These are phyloP conservation scores for Erythrolamprus reginae DNA, from an alignment of 2,113 vertebrate species.

Conservation along the genomic window DNA sequence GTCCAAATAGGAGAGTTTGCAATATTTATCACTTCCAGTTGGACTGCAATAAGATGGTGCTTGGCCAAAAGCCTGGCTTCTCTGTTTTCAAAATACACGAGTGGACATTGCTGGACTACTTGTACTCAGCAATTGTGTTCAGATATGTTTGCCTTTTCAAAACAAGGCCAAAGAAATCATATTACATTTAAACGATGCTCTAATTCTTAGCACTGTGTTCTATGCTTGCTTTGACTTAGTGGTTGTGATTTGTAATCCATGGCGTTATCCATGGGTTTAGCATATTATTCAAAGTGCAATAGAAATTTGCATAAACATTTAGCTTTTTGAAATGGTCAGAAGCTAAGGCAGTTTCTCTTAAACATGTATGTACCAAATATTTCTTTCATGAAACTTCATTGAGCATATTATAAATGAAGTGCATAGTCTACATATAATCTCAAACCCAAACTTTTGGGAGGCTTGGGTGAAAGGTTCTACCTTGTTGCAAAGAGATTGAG, in stretches of 20 bases:
- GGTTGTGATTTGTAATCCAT: not conserved
- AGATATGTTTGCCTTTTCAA: not conserved
- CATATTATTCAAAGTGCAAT: not conserved
- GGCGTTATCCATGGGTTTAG: not conserved
- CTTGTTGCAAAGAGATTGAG: not conserved
- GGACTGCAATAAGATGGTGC: not conserved
- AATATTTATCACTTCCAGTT: conserved; percentile 16
- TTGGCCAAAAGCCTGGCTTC: not conserved
- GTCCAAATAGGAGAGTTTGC: not conserved
- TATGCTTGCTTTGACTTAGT: not conserved
- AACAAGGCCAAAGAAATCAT: not conserved
- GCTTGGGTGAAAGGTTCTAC: not conserved
- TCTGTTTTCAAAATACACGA: not conserved
- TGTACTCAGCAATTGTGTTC: not conserved
- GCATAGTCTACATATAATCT: not conserved
- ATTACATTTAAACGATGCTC: not conserved
- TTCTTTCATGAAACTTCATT: not conserved
- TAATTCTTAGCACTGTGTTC: not conserved
- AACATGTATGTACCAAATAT: not conserved
- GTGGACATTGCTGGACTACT: not conserved
- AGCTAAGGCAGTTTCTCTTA: not conserved
- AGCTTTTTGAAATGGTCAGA: not conserved
- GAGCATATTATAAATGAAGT: not conserved
- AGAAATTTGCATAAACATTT: not conserved
- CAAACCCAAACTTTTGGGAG: not conserved